These are phyloP conservation scores for Sinocyclocheilus maitianheensis DNA, from an alignment of 2,113 vertebrate species.

Conservation along the genomic window DNA sequence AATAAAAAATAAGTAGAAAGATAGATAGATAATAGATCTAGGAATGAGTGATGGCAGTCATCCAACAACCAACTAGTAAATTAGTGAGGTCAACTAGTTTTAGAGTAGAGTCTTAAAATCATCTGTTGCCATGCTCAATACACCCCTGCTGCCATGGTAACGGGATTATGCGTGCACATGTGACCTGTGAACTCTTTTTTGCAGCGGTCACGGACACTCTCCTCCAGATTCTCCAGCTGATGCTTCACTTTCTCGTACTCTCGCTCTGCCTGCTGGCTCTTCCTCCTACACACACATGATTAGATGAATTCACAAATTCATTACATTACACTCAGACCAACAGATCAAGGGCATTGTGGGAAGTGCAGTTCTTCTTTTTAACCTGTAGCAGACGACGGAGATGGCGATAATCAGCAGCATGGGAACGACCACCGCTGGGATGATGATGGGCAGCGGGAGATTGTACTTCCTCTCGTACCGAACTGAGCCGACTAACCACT, in stretches of 20 bases:
- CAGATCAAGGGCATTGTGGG: background rate
- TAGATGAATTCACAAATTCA: background rate
- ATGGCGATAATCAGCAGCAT: conserved; percentile 87
- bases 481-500: conserved; percentile 87
- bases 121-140: background rate
- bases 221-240: conserved; percentile 94
- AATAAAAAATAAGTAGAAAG: too few species aligned
- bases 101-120: background rate
- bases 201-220: conserved; percentile 95
- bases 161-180: background rate
- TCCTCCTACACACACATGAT: conserved; percentile 77
- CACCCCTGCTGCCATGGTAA: background rate
- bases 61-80: too few species aligned
- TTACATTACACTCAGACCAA: background rate
- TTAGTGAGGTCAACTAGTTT: too few species aligned
- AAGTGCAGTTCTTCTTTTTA: conserved; percentile 36
- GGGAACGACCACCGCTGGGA: conserved; percentile 89
- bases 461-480: conserved; percentile 83
- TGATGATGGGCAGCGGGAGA: conserved; percentile 85
- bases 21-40: too few species aligned
- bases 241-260: conserved; percentile 97
- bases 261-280: conserved; percentile 94
- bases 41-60: too few species aligned
- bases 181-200: conserved; percentile 86
- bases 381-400: conserved; percentile 95